phyloP scores from a whole-genome alignment of 2,113 vertebrate species.

The Gopherus flavomarginatus region DNA sequence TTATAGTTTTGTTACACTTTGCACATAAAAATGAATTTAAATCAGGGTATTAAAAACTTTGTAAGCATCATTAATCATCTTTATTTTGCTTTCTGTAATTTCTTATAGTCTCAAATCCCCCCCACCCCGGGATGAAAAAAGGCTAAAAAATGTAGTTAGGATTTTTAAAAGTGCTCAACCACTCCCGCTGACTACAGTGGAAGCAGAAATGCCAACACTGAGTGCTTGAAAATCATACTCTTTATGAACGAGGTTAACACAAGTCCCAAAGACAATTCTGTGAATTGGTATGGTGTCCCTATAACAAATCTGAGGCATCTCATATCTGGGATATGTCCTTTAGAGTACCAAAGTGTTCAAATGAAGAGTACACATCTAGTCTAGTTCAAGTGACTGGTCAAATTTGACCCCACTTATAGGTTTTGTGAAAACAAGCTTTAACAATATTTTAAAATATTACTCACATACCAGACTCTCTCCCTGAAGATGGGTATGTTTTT shows the following conservation, averaged over 20 bases:
- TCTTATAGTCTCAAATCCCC: background rate
- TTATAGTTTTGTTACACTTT: background rate
- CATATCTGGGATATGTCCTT: background rate
- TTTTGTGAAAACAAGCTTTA: background rate
- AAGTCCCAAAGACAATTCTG: rapidly evolving
- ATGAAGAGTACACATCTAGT: rapidly evolving
- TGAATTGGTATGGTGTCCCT: rapidly evolving
- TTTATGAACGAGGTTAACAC: background rate
- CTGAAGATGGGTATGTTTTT: background rate
- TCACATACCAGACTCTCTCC: rapidly evolving
- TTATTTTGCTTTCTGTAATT: background rate
- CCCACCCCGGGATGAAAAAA: rapidly evolving
- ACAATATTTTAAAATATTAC: background rate
- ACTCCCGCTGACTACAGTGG: rapidly evolving
- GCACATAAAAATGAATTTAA: too few species aligned
- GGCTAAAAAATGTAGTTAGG: rapidly evolving
- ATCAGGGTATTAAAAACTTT: background rate
- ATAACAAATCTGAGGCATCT: background rate
- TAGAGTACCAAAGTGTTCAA: too few species aligned
- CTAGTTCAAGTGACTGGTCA: background rate
- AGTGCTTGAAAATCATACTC: background rate
- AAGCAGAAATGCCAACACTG: rapidly evolving
- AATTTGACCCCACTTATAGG: background rate
- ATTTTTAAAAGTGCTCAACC: background rate
- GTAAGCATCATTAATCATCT: background rate